A percentile compares a stretch with the other conserved stretches of the same genome.
These are phyloP conservation scores for Pongo pygmaeus DNA, from an alignment of 2,113 vertebrate genomes.

Conservation along the genomic window DNA sequence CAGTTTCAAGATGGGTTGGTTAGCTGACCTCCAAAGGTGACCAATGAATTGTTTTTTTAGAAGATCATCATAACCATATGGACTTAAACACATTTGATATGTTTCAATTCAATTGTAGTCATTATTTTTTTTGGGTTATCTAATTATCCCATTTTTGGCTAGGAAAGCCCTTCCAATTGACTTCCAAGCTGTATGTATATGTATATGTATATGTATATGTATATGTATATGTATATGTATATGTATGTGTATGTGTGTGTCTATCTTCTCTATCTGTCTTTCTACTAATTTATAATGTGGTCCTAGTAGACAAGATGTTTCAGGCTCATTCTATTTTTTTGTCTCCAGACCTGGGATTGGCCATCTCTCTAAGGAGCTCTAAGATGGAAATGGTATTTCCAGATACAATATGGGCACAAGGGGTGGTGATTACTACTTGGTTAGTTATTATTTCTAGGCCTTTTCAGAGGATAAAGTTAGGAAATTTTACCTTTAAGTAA, in stretches of 20 bases:
- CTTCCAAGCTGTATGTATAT: neutral
- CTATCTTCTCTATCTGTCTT: neutral
- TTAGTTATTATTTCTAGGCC: neutral
- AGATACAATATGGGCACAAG: neutral
- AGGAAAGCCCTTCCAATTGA: neutral
- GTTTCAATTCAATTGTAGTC: neutral
- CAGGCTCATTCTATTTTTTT: neutral
- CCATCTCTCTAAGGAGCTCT: neutral
- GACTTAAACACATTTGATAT: conserved; percentile 35
- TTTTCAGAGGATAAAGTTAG: neutral
- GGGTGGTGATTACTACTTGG: neutral
- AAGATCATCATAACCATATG: neutral
- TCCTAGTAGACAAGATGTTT: neutral
- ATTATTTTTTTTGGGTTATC: conserved; percentile 22
- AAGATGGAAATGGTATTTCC: neutral
- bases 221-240: too few species aligned
- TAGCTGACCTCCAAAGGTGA: neutral
- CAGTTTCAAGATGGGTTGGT: neutral
- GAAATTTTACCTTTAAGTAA: neutral
- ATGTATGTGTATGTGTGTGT: neutral
- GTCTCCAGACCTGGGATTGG: neutral
- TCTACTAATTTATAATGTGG: neutral
- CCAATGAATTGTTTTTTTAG: neutral
- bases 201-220: neutral
- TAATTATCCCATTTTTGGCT: neutral